These are phyloP conservation scores for Aporophyla nigra DNA, from an alignment of 2,888 invertebrate species.

Conservation along the genomic window DNA sequence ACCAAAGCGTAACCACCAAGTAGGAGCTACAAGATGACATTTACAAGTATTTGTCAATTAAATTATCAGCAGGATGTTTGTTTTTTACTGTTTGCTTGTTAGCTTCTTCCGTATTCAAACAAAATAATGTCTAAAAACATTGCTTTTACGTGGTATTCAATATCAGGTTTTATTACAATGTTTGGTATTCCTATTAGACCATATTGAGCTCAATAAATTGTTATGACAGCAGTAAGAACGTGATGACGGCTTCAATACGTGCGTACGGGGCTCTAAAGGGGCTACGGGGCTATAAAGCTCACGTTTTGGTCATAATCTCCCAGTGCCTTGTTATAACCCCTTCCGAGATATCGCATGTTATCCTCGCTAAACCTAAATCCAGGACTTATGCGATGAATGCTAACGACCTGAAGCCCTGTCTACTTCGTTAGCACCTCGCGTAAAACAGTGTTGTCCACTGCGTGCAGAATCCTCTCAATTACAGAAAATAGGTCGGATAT, in stretches of 20 bases:
- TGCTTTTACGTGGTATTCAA: conserved; percentile 4
- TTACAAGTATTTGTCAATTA: conserved; percentile 10
- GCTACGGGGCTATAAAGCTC: conserved; percentile 17
- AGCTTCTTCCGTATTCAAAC: conserved; percentile 11
- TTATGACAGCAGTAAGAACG: conserved; percentile 41
- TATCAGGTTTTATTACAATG: conserved; percentile 27
- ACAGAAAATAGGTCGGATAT: conserved; percentile 50
- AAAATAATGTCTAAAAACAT: not conserved
- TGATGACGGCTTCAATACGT: conserved; percentile 37
- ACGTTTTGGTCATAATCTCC: conserved; percentile 63
- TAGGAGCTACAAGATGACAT: not conserved
- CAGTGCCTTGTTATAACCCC: conserved; percentile 60
- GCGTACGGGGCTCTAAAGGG: conserved; percentile 14
- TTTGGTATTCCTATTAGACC: conserved; percentile 40
- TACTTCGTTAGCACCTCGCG: conserved; percentile 58
- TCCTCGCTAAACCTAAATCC: conserved; percentile 72
- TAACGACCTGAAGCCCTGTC: conserved; percentile 71
- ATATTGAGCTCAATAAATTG: conserved; percentile 35
- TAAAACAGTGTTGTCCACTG: conserved; percentile 57
- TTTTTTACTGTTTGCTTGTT: conserved; percentile 21
- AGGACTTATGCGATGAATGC: conserved; percentile 74
- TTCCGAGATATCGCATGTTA: conserved; percentile 64
- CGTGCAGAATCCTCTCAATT: conserved; percentile 50
- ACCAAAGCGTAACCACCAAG: too few species aligned
- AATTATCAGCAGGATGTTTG: conserved; percentile 40